Evolutionary conservation across 2,888 invertebrate species (phyloP), one percentile per base, ranked within the genome.

Genomic region (Mylabris sibirica): DNA sequence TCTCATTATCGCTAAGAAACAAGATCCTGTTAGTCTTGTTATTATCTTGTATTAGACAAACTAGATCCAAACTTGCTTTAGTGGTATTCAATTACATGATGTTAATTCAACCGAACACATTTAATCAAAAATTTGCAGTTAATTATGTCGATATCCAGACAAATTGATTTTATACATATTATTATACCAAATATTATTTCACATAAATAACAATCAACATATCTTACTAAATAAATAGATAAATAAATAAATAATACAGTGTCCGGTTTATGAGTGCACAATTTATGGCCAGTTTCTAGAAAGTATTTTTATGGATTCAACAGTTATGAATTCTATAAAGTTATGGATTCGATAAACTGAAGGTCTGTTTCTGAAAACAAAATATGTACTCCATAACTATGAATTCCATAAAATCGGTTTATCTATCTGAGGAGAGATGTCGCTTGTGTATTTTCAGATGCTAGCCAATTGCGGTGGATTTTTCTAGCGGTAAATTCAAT

Each of bases 1-100:
- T 57, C 57, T 57, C 57, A 57, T 57, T 57, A 57, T 57, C 57
- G 22, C 11, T 24, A 57, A 22, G 57, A 24, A 57, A 57, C 57
- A 24, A 57, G 24, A 57, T 57, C 24, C 57, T 57, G 24, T 57
- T 57, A 57, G 57, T 24, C 57, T 20, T 57, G 57, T 22, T 49
- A 49, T 22, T 57, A 24, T 57, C 57, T 14, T 9, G 24, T 57
- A 57, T 24, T 24, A 24, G 22, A 57, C 57, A 24, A n/a, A 24
- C 57, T 24, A 57, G 24, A 57, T 57, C 12, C 12, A 57, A 57
- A 57, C 24, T 57, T 57, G 22, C 1, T 57, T 49, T 17, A 11
- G 20, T 30, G 1, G 20, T 57, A 57, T 57, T 53, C 49, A 53
- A 22, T 53, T 53, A 53, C 49, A 53, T 53, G 22, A 20, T 22